Evolutionary conservation across 2,888 invertebrate species (phyloP), one percentile per base, ranked within the genome.

Genomic region (Leptinotarsa juncta): DNA sequence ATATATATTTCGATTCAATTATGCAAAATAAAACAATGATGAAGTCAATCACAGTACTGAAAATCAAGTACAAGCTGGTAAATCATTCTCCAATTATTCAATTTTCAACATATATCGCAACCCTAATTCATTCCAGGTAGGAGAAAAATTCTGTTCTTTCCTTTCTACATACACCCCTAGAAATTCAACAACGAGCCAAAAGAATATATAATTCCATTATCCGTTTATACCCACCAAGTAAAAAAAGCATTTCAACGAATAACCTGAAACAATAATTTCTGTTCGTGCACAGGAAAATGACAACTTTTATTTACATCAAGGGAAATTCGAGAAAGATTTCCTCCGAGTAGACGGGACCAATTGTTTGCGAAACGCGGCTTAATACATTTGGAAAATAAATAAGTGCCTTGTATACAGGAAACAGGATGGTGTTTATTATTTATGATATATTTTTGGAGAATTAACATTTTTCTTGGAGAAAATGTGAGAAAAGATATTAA

Each of bases 341-440:
- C 84, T 83, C 80, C 80, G 82, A 82, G 82, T 81, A 81, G 83
- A 82, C 81, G 81, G 77, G 81, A 80, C 82, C 85, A 85, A 85
- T 85, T 85, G 84, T 84, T 84, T 81, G 83, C 82, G 82, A 84
- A 84, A 84, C 82, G 77, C 82, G 82, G 85, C 86, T 86, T 87
- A 86, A 86, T 86, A 86, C 86, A 84, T 86, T 86, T 84, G 82
- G 81, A 83, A 82, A 84, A 86, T 86, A 86, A 87, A 87, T 86
- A 86, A 87, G 82, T 79, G 79, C 78, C 79, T 70, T 80, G 78
- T 83, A 85, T 84, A 85, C 83, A 84, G 84, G 84, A 85, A 86
- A 85, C 86, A 85, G 87, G 87, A 87, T 85, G 86, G 81, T 84
- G 84, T 85, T 85, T 85, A 86, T 87, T 87, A 87, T 87, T 87